Evolutionary conservation across 2,888 invertebrate species (phyloP).

Genomic region (Diarsia mendica): DNA sequence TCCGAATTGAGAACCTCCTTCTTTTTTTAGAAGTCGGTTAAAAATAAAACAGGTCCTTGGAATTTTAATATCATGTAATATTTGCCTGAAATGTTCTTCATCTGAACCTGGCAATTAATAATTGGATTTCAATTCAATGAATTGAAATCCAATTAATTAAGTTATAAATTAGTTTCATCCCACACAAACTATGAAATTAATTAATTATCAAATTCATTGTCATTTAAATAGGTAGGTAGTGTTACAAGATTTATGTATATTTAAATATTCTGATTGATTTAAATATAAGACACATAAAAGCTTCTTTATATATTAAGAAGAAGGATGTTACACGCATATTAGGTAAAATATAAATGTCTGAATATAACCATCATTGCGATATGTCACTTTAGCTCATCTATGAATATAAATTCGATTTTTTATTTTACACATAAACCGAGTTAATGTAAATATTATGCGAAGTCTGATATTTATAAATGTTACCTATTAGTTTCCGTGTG

Average conservation of each 20-base stretch:
- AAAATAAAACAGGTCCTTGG: neutral
- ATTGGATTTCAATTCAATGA: neutral
- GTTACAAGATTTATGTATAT: neutral
- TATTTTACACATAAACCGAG: constrained; percentile 1
- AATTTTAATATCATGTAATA: neutral
- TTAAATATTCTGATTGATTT: constrained; percentile 5
- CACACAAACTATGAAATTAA: neutral
- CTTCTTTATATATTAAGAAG: neutral
- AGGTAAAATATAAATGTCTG: neutral
- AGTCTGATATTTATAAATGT: neutral
- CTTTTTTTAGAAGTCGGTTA: too few species aligned
- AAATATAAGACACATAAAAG: neutral
- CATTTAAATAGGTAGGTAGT: neutral
- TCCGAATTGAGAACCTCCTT: too few species aligned
- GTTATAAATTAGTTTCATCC: neutral
- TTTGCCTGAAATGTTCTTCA: neutral
- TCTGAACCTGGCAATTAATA: too few species aligned
- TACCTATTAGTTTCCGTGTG: constrained; percentile 10
- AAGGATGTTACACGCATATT: neutral
- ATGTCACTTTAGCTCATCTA: neutral
- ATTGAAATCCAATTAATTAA: neutral
- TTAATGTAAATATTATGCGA: constrained; percentile 2
- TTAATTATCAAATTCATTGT: neutral
- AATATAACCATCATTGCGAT: neutral
- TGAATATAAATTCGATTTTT: neutral